Evolutionary conservation across 2,113 vertebrate species (phyloP).

Genomic region (Melanerpes formicivorus): DNA sequence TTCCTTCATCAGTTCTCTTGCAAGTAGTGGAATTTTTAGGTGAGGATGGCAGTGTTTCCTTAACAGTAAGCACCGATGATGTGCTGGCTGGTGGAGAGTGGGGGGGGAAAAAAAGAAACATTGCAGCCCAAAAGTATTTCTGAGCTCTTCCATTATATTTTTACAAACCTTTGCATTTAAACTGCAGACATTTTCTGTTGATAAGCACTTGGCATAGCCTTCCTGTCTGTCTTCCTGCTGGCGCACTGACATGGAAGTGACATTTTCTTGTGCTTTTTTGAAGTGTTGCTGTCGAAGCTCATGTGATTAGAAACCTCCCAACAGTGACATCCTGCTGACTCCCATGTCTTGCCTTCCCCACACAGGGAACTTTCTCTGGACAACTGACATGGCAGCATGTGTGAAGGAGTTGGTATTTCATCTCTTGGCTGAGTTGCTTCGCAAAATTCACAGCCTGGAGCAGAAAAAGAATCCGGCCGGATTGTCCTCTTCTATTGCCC

Average conservation of each 20-base stretch:
- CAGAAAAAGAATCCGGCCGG: constrained; percentile 87
- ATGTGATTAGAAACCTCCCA: not conserved
- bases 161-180: not conserved
- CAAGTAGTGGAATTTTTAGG: constrained; percentile 94
- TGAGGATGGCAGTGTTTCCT: constrained; percentile 61
- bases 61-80: not conserved
- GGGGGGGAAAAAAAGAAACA: not conserved
- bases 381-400: constrained; percentile 90
- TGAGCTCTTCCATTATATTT: not conserved
- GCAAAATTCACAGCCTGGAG: constrained; percentile 90
- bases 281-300: not conserved
- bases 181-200: not conserved
- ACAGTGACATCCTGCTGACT: not conserved
- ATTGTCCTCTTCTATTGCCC: constrained; percentile 90
- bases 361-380: constrained; percentile 94
- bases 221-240: not conserved
- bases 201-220: not conserved
- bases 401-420: constrained; percentile 96
- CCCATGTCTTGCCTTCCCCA: not conserved
- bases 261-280: not conserved
- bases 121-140: not conserved
- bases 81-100: not conserved
- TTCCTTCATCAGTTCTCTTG: constrained; percentile 89
- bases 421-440: constrained; percentile 90
- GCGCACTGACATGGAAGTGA: fast-evolving